Percentiles rank a stretch among this genome's conserved stretches.
Conservation (phyloP, 2,113 vertebrate genomes). For the Illadopsis cleaveri region DNA sequence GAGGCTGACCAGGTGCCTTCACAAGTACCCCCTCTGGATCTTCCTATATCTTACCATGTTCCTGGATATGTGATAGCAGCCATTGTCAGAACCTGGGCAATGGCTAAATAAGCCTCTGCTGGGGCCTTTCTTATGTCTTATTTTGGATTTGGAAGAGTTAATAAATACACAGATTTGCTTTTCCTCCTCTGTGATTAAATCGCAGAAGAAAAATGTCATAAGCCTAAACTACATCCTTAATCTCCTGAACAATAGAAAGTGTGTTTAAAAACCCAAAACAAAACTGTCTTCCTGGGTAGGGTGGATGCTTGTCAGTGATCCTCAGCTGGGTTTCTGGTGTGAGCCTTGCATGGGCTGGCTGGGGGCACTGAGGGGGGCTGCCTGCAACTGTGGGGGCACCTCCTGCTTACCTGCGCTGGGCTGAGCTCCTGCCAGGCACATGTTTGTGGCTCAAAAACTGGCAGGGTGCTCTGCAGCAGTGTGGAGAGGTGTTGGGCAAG, state of each 20-base stretch:
- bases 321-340: neutral
- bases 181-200: neutral
- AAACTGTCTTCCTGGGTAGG: neutral
- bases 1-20: neutral
- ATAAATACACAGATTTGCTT: neutral
- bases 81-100: neutral
- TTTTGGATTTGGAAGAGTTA: neutral
- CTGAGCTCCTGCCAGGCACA: neutral
- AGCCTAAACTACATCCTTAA: neutral
- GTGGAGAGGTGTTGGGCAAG: neutral
- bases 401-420: neutral
- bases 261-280: neutral
- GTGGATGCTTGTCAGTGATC: neutral
- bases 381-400: fast-evolving
- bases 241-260: constrained; percentile 7
- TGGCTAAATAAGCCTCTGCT: neutral
- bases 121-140: neutral
- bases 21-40: neutral
- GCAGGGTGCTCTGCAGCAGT: neutral
- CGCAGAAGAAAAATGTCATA: neutral
- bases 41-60: neutral
- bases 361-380: fast-evolving
- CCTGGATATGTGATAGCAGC: neutral
- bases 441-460: neutral
- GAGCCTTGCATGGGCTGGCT: neutral